Evolutionary conservation across 2,888 invertebrate species (phyloP).

Genomic region (Pachydiplax longipennis): DNA sequence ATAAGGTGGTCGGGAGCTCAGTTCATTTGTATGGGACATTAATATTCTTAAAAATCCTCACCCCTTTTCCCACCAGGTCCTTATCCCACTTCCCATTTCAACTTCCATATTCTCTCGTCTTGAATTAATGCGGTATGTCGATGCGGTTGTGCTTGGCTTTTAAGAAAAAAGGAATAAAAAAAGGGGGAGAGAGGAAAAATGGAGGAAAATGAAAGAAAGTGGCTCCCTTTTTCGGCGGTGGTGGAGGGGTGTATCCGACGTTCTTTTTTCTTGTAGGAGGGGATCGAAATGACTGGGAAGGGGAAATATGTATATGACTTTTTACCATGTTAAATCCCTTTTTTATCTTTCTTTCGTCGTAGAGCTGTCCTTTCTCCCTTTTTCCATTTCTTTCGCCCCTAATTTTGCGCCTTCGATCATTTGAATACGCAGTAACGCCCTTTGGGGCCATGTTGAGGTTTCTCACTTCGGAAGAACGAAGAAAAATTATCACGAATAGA

Average conservation of each 20-base stretch:
- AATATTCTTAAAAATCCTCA: conserved; percentile 39
- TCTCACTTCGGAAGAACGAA: too few species aligned
- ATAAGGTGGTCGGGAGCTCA: neutral
- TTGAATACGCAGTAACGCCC: too few species aligned
- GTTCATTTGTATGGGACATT: conserved; percentile 39
- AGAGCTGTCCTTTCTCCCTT: neutral
- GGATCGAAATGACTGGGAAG: neutral
- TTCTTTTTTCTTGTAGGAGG: neutral
- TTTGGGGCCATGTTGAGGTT: too few species aligned
- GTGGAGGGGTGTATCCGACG: neutral
- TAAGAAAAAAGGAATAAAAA: neutral
- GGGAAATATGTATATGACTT: neutral
- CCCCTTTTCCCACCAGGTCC: neutral
- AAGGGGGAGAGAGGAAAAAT: neutral
- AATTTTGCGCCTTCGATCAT: neutral
- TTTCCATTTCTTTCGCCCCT: neutral
- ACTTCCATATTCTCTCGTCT: conserved; percentile 34
- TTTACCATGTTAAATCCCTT: neutral
- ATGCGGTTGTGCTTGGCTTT: conserved; percentile 25
- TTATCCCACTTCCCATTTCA: conserved; percentile 8
- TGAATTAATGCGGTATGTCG: conserved; percentile 38
- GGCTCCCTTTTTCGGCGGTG: neutral
- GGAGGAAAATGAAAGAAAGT: neutral
- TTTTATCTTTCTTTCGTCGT: neutral
- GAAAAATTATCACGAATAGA: too few species aligned